Evolutionary conservation across 2,797 vertebrate genomes (phyloP).

Genomic region (Sparus aurata): DNA sequence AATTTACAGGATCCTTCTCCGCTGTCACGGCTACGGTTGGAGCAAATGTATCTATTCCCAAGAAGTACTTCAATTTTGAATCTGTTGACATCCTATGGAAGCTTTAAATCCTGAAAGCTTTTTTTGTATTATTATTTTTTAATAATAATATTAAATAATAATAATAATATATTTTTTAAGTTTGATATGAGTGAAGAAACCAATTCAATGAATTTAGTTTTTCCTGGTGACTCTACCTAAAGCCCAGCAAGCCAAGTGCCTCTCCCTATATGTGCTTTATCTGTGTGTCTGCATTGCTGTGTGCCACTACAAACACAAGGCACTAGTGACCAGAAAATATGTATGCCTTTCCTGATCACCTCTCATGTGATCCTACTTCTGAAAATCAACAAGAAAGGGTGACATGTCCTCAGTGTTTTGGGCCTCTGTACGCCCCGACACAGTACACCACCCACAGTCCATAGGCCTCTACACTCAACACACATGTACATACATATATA

Average conservation of each 20-base stretch:
- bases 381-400: not conserved
- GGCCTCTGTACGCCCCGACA: not conserved
- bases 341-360: not conserved
- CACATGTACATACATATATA: not conserved
- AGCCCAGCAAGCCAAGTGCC: too few relatives aligned
- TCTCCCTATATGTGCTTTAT: not conserved
- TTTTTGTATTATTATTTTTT: too few relatives aligned
- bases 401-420: not conserved
- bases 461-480: slow-evolving; percentile 1
- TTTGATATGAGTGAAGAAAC: not conserved
- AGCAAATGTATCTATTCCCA: not conserved
- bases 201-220: not conserved
- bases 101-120: not conserved
- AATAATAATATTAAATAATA: too few relatives aligned
- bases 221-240: not conserved
- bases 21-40: not conserved
- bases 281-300: not conserved
- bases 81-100: not conserved
- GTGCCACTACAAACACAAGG: not conserved
- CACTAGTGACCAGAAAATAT: not conserved
- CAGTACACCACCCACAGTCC: not conserved
- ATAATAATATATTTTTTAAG: too few relatives aligned
- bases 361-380: not conserved
- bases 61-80: not conserved
- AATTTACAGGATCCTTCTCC: not conserved